Conservation (phyloP, 1,140 invertebrate species). For the Piezodorus guildinii region DNA sequence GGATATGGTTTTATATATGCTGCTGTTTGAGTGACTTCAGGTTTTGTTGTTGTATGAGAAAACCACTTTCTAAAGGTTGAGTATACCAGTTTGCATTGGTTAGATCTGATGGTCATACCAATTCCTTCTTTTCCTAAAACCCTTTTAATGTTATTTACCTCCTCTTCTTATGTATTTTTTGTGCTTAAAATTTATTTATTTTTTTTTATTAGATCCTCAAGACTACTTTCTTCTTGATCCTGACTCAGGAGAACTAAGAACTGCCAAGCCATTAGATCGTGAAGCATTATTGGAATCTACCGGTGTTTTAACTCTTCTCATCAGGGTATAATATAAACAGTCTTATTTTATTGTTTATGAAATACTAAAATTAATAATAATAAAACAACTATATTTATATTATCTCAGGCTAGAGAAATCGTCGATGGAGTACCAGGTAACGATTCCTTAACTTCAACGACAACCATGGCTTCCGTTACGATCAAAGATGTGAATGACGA, state of each 20-base stretch:
- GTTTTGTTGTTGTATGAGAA: too few species aligned
- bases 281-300: constrained; percentile 66
- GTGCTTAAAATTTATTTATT: neutral
- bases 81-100: too few species aligned
- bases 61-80: too few species aligned
- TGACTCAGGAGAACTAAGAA: constrained; percentile 63
- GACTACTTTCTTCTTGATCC: constrained; percentile 75
- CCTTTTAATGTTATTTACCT: too few species aligned
- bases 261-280: constrained; percentile 69
- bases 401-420: constrained; percentile 55
- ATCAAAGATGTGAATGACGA: constrained; percentile 91
- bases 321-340: constrained; percentile 41
- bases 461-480: constrained; percentile 63
- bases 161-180: too few species aligned
- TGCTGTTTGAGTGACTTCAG: too few species aligned
- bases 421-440: constrained; percentile 55
- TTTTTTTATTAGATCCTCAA: constrained; percentile 55
- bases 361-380: neutral
- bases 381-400: neutral
- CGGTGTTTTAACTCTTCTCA: constrained; percentile 59
- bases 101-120: too few species aligned
- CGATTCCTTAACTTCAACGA: constrained; percentile 50
- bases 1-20: too few species aligned
- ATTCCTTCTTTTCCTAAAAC: too few species aligned
- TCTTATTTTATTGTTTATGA: constrained; percentile 5